Conservation (phyloP, 1,140 invertebrate genomes). For the Melitaea cinxia region DNA sequence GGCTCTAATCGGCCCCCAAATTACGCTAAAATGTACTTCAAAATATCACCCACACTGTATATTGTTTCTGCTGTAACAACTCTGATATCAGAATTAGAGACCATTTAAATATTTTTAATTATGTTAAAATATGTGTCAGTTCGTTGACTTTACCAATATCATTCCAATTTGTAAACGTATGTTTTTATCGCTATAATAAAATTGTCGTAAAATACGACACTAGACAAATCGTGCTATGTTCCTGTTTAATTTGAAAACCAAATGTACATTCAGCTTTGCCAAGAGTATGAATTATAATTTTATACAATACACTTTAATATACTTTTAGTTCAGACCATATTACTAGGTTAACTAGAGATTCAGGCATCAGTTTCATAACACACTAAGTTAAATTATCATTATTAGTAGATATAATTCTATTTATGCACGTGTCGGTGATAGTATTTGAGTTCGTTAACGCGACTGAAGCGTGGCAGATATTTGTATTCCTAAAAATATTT, state of each 20-base stretch:
- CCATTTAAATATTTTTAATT: conserved; percentile 26
- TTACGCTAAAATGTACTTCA: not conserved
- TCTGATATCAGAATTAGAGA: not conserved
- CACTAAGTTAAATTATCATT: too few species aligned
- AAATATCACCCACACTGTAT: not conserved
- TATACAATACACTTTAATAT: too few species aligned
- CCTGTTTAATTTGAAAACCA: not conserved
- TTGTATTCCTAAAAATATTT: too few species aligned
- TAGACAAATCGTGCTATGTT: conserved; percentile 30
- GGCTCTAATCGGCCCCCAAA: too few species aligned
- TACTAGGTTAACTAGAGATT: too few species aligned
- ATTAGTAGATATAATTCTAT: too few species aligned
- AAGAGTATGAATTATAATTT: too few species aligned
- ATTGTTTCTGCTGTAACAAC: not conserved
- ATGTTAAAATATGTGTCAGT: conserved; percentile 37
- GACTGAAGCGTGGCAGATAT: too few species aligned
- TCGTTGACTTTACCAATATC: conserved; percentile 56
- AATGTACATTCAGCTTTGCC: not conserved
- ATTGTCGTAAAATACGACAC: conserved; percentile 58
- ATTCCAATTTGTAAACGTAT: conserved; percentile 55
- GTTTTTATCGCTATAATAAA: conserved; percentile 56
- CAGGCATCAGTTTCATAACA: too few species aligned
- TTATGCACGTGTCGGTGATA: too few species aligned
- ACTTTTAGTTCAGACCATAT: too few species aligned
- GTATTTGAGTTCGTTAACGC: too few species aligned